Base-by-base conservation (phyloP, 2,888 invertebrate genomes). In the Heliconius erato region DNA sequence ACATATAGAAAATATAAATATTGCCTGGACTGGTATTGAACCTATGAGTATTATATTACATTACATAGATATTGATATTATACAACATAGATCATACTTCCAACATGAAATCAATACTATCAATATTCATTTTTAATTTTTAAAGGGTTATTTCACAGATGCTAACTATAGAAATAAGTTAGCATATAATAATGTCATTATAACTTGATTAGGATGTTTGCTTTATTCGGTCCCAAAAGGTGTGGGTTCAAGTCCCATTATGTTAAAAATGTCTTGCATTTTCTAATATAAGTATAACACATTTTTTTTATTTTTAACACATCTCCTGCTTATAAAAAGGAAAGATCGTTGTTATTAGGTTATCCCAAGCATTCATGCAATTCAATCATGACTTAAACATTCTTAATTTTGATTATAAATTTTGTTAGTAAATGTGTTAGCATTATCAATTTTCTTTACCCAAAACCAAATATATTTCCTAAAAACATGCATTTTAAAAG, bases 321-420 rank as follows among this genome's bases (percentile, higher is more conserved):
- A 19, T 49, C 49, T 16, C 49, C 49, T 49, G 49, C 19, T 49
- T 49, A 19, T 49, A 49, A 49, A 49, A 49, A 6, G 16, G 16
- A 6, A 49, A 49, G 49, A 49, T 16, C 49, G 23, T 59, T 59
- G 3, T 23, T 23, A 23, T 23, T 23, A 59, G 2, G 23, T 59
- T 59, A 63, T 63, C n/a, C 19, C 23, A 63, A 63, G n/a, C 63
- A n/a, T 63, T n/a, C 63, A 74, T 44, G 65, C 59, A 74, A 26
- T 16, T 28, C 63, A 63, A 19, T 59, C 9, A 59, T 59, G 9
- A 11, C 11, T 54, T 26, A 40, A 19, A 44, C 40, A n/a, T 2
- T 14, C 28, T 12, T 23, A 40, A 72, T 7, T 23, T 3, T 72
- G 3, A 72, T 44, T 3, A 14, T 7, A 26, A 67, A 28, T 44